Conservation (phyloP, 92 coral and sea anemone species). For the Muricea muricata region DNA sequence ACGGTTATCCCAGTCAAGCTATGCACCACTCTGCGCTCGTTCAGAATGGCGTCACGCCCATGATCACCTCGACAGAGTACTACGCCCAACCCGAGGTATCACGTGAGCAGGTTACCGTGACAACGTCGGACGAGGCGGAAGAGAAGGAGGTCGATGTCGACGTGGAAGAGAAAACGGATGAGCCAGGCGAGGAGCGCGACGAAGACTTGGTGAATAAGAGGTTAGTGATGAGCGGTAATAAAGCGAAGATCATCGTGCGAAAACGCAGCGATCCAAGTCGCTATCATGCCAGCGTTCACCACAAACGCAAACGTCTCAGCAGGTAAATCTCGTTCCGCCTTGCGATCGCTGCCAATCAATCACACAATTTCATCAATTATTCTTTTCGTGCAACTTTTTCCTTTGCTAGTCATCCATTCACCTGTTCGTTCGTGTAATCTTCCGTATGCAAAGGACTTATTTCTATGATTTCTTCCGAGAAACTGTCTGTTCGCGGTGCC, state of each 20-base stretch:
- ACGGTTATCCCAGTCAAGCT: constrained; percentile 43
- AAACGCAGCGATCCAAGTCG: constrained; percentile 34
- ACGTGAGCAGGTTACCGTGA: constrained; percentile 19
- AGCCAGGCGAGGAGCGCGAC: constrained; percentile 6
- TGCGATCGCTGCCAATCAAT: neutral
- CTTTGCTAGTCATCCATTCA: too few species aligned
- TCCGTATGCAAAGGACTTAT: too few species aligned
- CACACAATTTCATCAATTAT: too few species aligned
- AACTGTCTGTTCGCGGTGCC: too few species aligned
- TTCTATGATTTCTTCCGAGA: too few species aligned
- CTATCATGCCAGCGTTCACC: neutral
- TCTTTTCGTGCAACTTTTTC: too few species aligned
- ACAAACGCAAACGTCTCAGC: constrained; percentile 36
- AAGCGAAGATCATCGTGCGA: constrained; percentile 39
- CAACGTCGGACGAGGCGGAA: constrained; percentile 13
- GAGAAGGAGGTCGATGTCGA: constrained; percentile 30
- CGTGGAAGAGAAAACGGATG: constrained; percentile 11
- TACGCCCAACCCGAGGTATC: constrained; percentile 21
- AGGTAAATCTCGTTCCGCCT: neutral
- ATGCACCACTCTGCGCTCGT: constrained; percentile 14
- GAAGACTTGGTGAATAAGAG: constrained; percentile 24
- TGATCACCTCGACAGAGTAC: constrained; percentile 25
- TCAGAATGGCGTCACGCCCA: constrained; percentile 19
- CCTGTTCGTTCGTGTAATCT: too few species aligned
- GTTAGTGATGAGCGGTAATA: constrained; percentile 31